Conservation (phyloP, 1,140 invertebrate genomes). For the Agrypnia vestita region DNA sequence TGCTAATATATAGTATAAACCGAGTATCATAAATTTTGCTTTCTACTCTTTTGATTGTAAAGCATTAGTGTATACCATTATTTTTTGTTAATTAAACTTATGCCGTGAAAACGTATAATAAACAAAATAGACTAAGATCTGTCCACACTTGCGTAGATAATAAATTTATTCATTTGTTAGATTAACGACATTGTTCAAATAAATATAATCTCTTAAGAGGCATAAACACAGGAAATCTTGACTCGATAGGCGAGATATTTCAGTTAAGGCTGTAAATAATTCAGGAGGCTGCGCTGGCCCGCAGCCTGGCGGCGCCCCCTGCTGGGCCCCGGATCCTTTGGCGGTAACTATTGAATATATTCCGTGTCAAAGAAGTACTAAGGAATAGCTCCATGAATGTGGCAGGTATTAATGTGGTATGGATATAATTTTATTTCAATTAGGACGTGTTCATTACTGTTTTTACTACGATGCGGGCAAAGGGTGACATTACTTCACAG, state of each 20-base stretch:
- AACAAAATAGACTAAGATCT: not conserved
- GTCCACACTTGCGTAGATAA: not conserved
- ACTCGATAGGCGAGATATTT: not conserved
- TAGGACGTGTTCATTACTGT: no score
- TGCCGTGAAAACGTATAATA: not conserved
- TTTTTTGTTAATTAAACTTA: not conserved
- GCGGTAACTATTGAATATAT: slow-evolving; percentile 1
- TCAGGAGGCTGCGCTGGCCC: not conserved
- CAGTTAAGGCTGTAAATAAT: not conserved
- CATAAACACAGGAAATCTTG: not conserved
- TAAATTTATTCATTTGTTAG: not conserved
- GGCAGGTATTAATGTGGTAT: not conserved
- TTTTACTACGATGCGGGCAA: no score
- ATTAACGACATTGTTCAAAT: not conserved
- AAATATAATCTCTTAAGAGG: not conserved
- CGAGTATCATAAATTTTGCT: no score
- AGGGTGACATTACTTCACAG: no score
- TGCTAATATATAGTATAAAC: no score
- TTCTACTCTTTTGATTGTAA: no score
- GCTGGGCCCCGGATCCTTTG: not conserved
- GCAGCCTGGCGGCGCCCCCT: not conserved
- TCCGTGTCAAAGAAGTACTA: not conserved
- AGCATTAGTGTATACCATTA: not conserved
- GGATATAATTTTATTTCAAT: no score
- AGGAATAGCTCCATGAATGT: not conserved